phyloP scores from a whole-genome alignment of 2,113 vertebrate genomes.

The Gambusia holbrooki region DNA sequence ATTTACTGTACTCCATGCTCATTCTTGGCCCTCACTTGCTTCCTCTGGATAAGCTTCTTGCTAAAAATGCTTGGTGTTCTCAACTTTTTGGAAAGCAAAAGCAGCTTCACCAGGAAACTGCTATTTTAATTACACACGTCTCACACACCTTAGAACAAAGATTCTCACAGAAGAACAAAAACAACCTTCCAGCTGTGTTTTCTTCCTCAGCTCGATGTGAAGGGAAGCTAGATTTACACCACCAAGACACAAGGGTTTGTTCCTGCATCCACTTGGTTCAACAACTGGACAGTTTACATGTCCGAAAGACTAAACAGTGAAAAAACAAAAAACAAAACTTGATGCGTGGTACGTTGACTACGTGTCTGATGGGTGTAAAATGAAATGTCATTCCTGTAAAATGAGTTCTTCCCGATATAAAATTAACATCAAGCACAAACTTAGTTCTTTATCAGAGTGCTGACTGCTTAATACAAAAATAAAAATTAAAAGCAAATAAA shows the following conservation, averaged over 20 bases:
- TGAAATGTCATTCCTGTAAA: background rate
- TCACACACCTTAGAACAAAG: slow-evolving; percentile 56
- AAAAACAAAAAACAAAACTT: slow-evolving; percentile 11
- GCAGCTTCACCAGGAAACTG: slow-evolving; percentile 30
- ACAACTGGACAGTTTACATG: slow-evolving; percentile 30
- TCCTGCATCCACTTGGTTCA: slow-evolving; percentile 42
- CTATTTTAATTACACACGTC: slow-evolving; percentile 45
- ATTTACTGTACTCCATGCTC: too few species aligned
- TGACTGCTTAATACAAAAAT: background rate
- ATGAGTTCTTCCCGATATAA: background rate
- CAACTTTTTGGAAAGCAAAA: background rate
- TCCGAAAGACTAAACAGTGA: slow-evolving; percentile 22
- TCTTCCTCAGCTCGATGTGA: slow-evolving; percentile 63
- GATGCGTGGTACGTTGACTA: background rate
- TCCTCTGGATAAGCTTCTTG: background rate
- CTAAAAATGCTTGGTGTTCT: background rate
- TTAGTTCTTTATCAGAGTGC: background rate
- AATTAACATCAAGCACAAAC: background rate
- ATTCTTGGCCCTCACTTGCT: background rate
- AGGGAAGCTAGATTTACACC: slow-evolving; percentile 67
- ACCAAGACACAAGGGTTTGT: slow-evolving; percentile 49
- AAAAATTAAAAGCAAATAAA: background rate
- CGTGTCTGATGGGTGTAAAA: background rate
- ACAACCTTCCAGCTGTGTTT: slow-evolving; percentile 76
- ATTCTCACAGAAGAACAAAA: slow-evolving; percentile 72